A percentile compares a stretch with the other conserved stretches of the same genome.
Conservation (phyloP, 2,888 invertebrate species). For the Dendrolimus houi region DNA sequence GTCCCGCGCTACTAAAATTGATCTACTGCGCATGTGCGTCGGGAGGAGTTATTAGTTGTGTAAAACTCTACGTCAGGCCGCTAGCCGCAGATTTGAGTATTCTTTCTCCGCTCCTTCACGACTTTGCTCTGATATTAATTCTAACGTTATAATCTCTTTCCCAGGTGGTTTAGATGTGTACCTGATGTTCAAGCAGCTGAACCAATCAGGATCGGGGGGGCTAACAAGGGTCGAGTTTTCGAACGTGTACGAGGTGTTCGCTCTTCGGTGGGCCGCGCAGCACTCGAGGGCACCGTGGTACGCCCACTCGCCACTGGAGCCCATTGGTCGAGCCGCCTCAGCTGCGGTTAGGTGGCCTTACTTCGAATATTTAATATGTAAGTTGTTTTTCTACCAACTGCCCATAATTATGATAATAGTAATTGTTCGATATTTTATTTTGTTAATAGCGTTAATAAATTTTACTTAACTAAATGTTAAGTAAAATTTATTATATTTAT, state of each 20-base stretch:
- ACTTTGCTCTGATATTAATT: too few relatives aligned
- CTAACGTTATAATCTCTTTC: conserved; percentile 3
- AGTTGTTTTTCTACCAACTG: conserved; percentile 35
- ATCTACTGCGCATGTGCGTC: too few relatives aligned
- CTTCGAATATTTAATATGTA: conserved; percentile 84
- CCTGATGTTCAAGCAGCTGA: conserved; percentile 87
- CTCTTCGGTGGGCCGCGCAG: conserved; percentile 84
- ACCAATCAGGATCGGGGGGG: conserved; percentile 79
- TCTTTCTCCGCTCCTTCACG: too few relatives aligned
- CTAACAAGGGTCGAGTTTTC: conserved; percentile 84
- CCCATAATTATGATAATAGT: too few relatives aligned
- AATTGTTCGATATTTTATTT: too few relatives aligned
- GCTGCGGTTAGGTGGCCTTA: conserved; percentile 81
- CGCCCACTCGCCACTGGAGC: conserved; percentile 71
- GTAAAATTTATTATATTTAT: too few relatives aligned
- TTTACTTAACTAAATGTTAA: too few relatives aligned
- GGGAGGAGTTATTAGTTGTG: too few relatives aligned
- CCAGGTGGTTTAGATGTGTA: conserved; percentile 83
- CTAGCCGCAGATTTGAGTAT: too few relatives aligned
- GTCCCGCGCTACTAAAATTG: too few relatives aligned
- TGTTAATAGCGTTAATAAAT: too few relatives aligned
- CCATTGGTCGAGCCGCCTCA: conserved; percentile 77
- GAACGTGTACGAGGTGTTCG: conserved; percentile 77
- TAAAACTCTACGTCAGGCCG: too few relatives aligned
- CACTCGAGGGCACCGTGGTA: conserved; percentile 85